Base-by-base conservation (phyloP, 1,140 invertebrate genomes). In the Thalassaphorura encarpata region DNA sequence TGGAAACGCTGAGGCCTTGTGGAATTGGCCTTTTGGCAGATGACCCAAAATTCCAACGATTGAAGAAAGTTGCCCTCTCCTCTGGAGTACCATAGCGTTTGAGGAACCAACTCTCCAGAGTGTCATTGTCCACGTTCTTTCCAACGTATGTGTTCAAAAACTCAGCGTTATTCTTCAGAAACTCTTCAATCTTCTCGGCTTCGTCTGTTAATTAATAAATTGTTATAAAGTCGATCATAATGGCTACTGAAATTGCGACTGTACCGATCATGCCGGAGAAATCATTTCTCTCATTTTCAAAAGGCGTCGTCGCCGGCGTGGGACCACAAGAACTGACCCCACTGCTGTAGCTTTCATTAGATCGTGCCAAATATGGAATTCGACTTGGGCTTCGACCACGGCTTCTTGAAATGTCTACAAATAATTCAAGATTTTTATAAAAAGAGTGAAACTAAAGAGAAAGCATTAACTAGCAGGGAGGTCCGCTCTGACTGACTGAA, bases 151-250 rank as follows among this genome's bases (percentile, higher is more conserved):
- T 18, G 26, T 40, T 31, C 4, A 52, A 4, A n/a, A 41, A 52
- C 4, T 23, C 33, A 40, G 50, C n/a, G 21, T 41, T 26, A 11
- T 18, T 21, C n/a, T 27, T 24, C 15, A 52, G 15, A 52, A 40
- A 52, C 4, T 52, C 48, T 51, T 51, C 29, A n/a, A 51, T 19
- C 21, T 51, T 51, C 18, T 39, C 48, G 11, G 26, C 5, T 8
- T 51, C 48, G n/a, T n/a, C n/a, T n/a, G n/a, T n/a, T n/a, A n/a
- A n/a, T 51, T 51, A n/a, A 19, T 13, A 5, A 48, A 48, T n/a
- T 36, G 33, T 11, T n/a, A n/a, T 11, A 11, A 36, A 36, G 33
- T 11, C 33, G 33, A 36, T 36, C 33, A 36, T 11, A 36, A 11
- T 11, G n/a, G 33, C n/a, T 36, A n/a, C 33, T 11, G 33, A n/a